Evolutionary conservation across 1,140 invertebrate genomes (phyloP).

Genomic region (Eumaeus atala): DNA sequence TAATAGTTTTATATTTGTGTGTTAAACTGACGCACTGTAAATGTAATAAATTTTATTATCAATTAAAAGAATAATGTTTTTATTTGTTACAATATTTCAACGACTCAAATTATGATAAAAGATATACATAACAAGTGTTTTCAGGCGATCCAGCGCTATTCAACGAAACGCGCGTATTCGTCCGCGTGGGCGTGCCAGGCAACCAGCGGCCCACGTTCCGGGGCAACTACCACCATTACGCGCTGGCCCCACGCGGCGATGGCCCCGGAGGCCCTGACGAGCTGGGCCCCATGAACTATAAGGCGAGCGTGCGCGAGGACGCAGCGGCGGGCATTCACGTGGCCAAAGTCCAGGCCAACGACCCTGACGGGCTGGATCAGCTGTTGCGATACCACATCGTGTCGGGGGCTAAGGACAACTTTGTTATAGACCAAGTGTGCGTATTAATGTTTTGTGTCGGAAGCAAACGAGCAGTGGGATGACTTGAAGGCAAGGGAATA

Average conservation of each 20-base stretch:
- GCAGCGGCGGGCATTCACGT: slow-evolving; percentile 80
- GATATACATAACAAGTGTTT: too few species aligned
- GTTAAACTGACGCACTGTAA: too few species aligned
- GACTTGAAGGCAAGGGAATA: too few species aligned
- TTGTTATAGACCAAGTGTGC: slow-evolving; percentile 83
- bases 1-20: too few species aligned
- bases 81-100: too few species aligned
- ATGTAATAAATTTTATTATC: too few species aligned
- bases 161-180: slow-evolving; percentile 78
- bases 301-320: slow-evolving; percentile 82
- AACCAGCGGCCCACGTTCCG: slow-evolving; percentile 86
- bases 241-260: slow-evolving; percentile 35
- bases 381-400: slow-evolving; percentile 83
- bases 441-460: slow-evolving; percentile 19
- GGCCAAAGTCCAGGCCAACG: slow-evolving; percentile 80
- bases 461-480: too few species aligned
- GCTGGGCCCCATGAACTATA: slow-evolving; percentile 78
- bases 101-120: too few species aligned
- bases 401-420: slow-evolving; percentile 85
- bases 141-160: slow-evolving; percentile 76
- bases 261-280: slow-evolving; percentile 54
- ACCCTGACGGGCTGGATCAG: slow-evolving; percentile 84
- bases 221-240: slow-evolving; percentile 78
- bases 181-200: slow-evolving; percentile 84
- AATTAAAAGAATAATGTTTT: too few species aligned